A percentile compares a stretch with the other conserved stretches of the same genome.
phyloP scores from a whole-genome alignment of 2,888 invertebrate species.

The Ophion obscuratus region DNA sequence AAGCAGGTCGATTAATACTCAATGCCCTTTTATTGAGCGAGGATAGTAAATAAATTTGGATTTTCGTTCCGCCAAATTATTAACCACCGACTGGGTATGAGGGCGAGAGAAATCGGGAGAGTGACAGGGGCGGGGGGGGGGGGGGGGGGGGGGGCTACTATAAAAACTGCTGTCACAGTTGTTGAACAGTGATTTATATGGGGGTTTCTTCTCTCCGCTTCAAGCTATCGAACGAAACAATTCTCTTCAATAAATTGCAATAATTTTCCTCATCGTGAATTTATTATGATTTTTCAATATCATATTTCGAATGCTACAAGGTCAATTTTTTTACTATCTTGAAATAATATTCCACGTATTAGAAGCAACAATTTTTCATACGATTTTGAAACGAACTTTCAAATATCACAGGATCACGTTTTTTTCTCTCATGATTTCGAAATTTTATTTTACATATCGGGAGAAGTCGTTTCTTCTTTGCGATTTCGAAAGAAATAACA shows the following conservation, averaged over 20 bases:
- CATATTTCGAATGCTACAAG: background rate
- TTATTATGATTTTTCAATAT: background rate
- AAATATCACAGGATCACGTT: constrained; percentile 6
- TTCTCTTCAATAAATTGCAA: background rate
- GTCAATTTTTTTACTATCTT: constrained; percentile 20
- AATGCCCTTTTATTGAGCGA: constrained; percentile 21
- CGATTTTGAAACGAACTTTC: constrained; percentile 23
- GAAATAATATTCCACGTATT: background rate
- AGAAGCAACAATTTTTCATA: background rate
- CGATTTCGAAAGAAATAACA: background rate
- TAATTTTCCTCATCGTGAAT: background rate
- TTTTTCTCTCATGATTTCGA: background rate
- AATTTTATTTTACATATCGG: constrained; percentile 13
- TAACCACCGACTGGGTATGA: background rate
- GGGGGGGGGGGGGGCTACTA: no score
- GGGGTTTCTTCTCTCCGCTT: background rate
- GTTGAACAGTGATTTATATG: constrained; percentile 6
- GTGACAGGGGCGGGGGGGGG: no score
- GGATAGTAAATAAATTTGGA: constrained; percentile 21
- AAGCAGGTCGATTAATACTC: constrained; percentile 8
- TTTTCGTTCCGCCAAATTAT: constrained; percentile 1
- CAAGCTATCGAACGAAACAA: background rate
- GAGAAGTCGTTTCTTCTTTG: background rate
- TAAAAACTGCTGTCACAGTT: background rate
- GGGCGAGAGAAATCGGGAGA: background rate